A percentile compares a stretch with the other conserved stretches of the same genome.
phyloP scores from a whole-genome alignment of 2,888 invertebrate species.

The Caenorhabditis sp. region DNA sequence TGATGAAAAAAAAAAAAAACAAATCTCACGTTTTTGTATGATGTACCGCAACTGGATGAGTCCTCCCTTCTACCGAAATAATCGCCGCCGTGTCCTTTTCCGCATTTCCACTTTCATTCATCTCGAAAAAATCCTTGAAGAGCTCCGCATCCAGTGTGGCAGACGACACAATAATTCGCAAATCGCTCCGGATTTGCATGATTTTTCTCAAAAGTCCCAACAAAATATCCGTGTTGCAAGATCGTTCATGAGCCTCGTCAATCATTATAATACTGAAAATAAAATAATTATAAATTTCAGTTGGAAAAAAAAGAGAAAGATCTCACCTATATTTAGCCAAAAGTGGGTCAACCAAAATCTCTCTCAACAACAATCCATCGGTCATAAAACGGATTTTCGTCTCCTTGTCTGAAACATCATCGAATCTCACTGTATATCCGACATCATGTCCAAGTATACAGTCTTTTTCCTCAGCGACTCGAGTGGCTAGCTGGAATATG shows the following conservation, averaged over 20 bases:
- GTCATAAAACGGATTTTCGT: conserved; percentile 85
- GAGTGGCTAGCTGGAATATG: conserved; percentile 78
- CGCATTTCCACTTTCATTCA: conserved; percentile 64
- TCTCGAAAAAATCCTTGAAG: conserved; percentile 73
- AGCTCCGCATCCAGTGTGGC: conserved; percentile 91
- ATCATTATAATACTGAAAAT: conserved; percentile 65
- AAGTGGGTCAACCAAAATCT: conserved; percentile 93
- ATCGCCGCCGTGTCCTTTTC: conserved; percentile 81
- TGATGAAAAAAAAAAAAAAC: too few species aligned
- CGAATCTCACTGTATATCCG: conserved; percentile 84
- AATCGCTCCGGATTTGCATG: conserved; percentile 61
- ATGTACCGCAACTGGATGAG: conserved; percentile 85
- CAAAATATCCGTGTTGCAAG: conserved; percentile 88
- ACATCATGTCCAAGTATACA: conserved; percentile 81
- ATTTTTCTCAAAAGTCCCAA: conserved; percentile 89
- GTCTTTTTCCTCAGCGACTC: conserved; percentile 88
- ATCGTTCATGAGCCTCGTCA: conserved; percentile 85
- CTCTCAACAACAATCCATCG: conserved; percentile 90
- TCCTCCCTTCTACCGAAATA: conserved; percentile 86
- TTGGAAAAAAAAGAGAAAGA: too few species aligned
- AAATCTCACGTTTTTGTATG: conserved; percentile 78
- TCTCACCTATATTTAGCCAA: conserved; percentile 81
- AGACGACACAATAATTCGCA: conserved; percentile 81
- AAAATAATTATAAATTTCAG: too few species aligned
- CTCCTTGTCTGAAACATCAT: conserved; percentile 71